phyloP scores from a whole-genome alignment of 2,113 vertebrate species.

The Strix aluco region DNA sequence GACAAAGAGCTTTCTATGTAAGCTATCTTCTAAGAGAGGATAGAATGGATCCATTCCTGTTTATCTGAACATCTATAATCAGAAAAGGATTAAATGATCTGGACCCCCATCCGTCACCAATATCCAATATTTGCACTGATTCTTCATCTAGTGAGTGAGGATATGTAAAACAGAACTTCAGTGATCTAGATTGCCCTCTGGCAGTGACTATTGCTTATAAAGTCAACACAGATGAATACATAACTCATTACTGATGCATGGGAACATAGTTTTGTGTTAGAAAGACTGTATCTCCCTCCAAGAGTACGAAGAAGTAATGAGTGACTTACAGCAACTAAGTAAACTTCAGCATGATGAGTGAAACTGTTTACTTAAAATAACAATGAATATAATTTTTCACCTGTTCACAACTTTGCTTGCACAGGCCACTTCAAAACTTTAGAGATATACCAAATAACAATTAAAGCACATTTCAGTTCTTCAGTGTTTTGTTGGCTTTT shows the following conservation, averaged over 20 bases:
- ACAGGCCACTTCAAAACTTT: background rate
- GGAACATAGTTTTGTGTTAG: background rate
- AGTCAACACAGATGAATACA: background rate
- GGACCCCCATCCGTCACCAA: background rate
- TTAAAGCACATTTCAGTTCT: background rate
- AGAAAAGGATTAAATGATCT: background rate
- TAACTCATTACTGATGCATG: background rate
- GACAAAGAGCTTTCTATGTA: background rate
- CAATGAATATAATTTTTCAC: background rate
- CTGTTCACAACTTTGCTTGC: background rate
- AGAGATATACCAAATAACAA: background rate
- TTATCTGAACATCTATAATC: background rate
- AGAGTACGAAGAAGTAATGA: background rate
- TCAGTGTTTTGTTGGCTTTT: background rate
- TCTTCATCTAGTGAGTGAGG: background rate
- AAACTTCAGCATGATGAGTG: background rate
- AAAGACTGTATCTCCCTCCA: background rate
- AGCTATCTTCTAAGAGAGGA: background rate
- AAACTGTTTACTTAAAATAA: background rate
- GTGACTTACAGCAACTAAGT: background rate
- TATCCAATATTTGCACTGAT: background rate
- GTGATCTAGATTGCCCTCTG: background rate
- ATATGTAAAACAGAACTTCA: background rate
- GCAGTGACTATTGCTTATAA: background rate
- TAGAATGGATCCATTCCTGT: background rate